These are phyloP conservation scores for Enteromius anoplus DNA, from an alignment of 2,797 vertebrate genomes.

Conservation along the genomic window DNA sequence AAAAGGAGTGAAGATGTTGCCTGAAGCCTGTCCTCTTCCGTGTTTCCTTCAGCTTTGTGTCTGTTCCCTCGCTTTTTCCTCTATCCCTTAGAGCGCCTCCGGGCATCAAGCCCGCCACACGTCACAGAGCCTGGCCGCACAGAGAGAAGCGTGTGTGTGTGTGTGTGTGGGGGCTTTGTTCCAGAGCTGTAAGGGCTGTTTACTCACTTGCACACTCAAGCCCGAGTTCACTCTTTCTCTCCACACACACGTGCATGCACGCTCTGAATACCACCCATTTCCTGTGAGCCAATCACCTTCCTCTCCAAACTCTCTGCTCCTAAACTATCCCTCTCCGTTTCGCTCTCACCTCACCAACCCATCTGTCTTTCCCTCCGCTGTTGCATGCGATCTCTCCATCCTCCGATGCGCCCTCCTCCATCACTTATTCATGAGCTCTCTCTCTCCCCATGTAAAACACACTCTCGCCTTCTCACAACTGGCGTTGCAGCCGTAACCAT, in stretches of 20 bases:
- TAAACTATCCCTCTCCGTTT: conserved; percentile 42
- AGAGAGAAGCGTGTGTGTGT: conserved; percentile 6
- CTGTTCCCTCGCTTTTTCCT: conserved; percentile 35
- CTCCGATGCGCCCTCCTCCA: conserved; percentile 50
- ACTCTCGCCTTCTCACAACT: conserved; percentile 11
- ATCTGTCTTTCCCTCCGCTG: conserved; percentile 56
- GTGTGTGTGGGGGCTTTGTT: conserved; percentile 22
- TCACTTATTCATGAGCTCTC: conserved; percentile 59
- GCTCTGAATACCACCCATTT: conserved; percentile 67
- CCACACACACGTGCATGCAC: conserved; percentile 11
- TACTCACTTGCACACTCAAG: conserved; percentile 47
- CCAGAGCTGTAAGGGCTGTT: conserved; percentile 48
- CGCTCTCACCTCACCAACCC: conserved; percentile 53
- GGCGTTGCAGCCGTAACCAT: conserved; percentile 50
- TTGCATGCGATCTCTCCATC: conserved; percentile 55
- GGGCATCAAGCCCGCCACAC: conserved; percentile 49
- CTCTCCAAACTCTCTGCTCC: conserved; percentile 67
- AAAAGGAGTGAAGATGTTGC: conserved; percentile 47
- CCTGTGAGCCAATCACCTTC: conserved; percentile 68
- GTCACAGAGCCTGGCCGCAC: conserved; percentile 46
- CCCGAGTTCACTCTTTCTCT: conserved; percentile 21
- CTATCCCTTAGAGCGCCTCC: conserved; percentile 35
- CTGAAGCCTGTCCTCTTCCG: conserved; percentile 67
- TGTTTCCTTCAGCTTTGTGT: conserved; percentile 45
- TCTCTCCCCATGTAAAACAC: conserved; percentile 35